Evolutionary conservation across 2,113 vertebrate species (phyloP), one percentile per base, ranked within the genome.

Genomic region (Alosa alosa): DNA sequence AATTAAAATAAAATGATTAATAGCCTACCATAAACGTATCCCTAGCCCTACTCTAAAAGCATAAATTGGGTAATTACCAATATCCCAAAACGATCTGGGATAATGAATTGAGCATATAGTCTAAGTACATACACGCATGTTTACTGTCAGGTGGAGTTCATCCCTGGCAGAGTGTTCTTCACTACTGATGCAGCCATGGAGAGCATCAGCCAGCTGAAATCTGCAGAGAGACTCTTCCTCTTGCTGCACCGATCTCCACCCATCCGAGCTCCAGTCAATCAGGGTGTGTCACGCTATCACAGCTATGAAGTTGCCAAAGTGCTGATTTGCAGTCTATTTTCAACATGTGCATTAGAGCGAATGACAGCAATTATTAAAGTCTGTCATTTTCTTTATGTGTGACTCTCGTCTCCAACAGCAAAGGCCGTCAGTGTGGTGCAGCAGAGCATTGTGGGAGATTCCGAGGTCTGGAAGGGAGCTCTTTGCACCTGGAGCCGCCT

Each of bases 131-230:
- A 0, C 22, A 41, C 15, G 7, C 20, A 5, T 25, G 4, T 86
- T n/a, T 41, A 7, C 25, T 50, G 49, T 31, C 87, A 99, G 98
- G 96, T 98, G 91, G 93, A 95, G 88, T 93, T 90, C 39, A 60
- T 96, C 83, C 88, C 94, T 1, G 98, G 98, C 9, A 98, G 98
- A 89, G 97, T 99, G 72, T 96, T 99, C 89, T 99, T 99, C 91
- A 94, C 92, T 82, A 92, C 96, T 0, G 90, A 86, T 39, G 94
- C 91, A 0, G 87, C 88, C 20, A 86, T 94, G 52, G 22, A 50
- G 13, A 91, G 88, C 84, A 84, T 99, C 87, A 93, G 87, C 84
- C 89, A 86, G n/a, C 93, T 99, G 47, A 97, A 96, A 87, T 95
- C 96, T 52, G 98, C 94, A 0, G 98, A 99, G 90, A 92, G 97